Evolutionary conservation across 1,140 invertebrate species (phyloP), one percentile per base, ranked within the genome.

Genomic region (Magallana ariakensis): DNA sequence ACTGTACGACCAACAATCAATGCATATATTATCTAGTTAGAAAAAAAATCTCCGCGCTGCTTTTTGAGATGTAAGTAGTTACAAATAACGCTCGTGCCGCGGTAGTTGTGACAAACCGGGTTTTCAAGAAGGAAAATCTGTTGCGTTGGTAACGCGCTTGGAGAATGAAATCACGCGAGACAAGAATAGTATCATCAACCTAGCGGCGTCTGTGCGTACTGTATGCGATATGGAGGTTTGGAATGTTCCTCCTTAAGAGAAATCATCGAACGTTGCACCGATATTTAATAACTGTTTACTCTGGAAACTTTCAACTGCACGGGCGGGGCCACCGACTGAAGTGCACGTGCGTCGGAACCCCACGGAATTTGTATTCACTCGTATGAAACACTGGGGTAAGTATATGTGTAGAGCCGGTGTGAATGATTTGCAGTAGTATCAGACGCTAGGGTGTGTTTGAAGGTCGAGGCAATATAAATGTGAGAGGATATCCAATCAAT

Each of bases 171-270:
- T 70, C 62, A 70, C 62, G 62, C 62, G 62, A 70, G 62, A 70
- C 62, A 70, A 70, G 62, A 70, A 70, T 70, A 70, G 62, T 70
- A 70, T 70, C 62, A 70, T 70, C 62, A 70, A 70, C 62, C 7
- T 70, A 70, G 62, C 62, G 19, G 62, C 62, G 62, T 70, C 62
- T 70, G 62, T 22, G 26, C 62, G 62, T 70, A 70, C 62, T 70
- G 22, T 70, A 70, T n/a, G 62, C 19, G 62, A 70, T 70, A 70
- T 70, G 62, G 62, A 70, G 19, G 62, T 70, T 70, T 70, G 62
- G 62, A 70, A 70, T 70, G 62, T 70, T 70, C 19, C 62, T 70
- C 62, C 62, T 70, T 70, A 70, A 70, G 62, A 70, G 26, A 22
- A 22, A 70, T 70, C 26, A 70, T 70, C 62, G 62, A 70, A 70